Conservation (phyloP, 2,888 invertebrate species). For the Elegia similella region DNA sequence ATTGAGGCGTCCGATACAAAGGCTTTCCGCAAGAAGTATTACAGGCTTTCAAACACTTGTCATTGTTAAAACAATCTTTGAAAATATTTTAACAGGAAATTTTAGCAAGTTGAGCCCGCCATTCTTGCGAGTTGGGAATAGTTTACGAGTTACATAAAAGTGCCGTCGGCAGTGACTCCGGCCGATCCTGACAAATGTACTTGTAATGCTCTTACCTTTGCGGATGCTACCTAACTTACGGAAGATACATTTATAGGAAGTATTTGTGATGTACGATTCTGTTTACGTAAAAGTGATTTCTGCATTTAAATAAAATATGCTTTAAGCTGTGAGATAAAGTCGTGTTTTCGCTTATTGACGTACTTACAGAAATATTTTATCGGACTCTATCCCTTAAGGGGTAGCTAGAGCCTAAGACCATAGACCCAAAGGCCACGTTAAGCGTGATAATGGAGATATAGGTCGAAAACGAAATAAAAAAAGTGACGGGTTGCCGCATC, state of each 20-base stretch:
- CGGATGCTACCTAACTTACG: slow-evolving; percentile 4
- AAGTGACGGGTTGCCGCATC: too few species aligned
- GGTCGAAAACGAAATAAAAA: too few species aligned
- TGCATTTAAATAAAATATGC: background rate
- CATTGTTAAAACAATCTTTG: slow-evolving; percentile 18
- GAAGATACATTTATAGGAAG: background rate
- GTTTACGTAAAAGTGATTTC: background rate
- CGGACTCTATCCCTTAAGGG: too few species aligned
- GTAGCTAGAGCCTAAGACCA: too few species aligned
- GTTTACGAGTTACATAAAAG: slow-evolving; percentile 12
- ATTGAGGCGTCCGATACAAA: slow-evolving; percentile 40
- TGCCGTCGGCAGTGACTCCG: background rate
- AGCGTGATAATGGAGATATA: too few species aligned
- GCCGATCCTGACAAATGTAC: slow-evolving; percentile 9
- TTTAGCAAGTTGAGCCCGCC: slow-evolving; percentile 10
- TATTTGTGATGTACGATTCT: background rate
- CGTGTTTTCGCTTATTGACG: too few species aligned
- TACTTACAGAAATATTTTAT: too few species aligned
- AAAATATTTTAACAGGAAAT: slow-evolving; percentile 15
- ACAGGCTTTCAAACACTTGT: slow-evolving; percentile 22
- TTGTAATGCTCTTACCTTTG: slow-evolving; percentile 8
- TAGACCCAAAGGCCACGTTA: too few species aligned
- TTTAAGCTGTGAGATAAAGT: too few species aligned
- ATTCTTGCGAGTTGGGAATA: slow-evolving; percentile 11
- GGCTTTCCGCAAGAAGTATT: slow-evolving; percentile 28